These are phyloP conservation scores for Girardinichthys multiradiatus DNA, from an alignment of 2,113 vertebrate genomes.

Conservation along the genomic window DNA sequence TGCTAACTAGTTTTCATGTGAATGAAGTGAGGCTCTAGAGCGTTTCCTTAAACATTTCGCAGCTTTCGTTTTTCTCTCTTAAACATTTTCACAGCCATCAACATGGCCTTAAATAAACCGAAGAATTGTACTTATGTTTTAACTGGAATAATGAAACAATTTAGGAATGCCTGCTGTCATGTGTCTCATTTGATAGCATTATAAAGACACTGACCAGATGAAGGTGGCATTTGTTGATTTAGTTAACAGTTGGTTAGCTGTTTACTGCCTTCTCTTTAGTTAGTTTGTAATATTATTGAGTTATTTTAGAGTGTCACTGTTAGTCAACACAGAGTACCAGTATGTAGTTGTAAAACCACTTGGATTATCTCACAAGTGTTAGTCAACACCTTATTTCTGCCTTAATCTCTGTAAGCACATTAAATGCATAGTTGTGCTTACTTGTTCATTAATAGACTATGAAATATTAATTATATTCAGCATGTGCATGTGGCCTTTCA, in stretches of 20 bases:
- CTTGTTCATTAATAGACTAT: too few relatives aligned
- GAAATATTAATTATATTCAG: too few relatives aligned
- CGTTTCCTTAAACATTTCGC: not conserved
- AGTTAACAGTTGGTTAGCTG: not conserved
- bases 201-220: not conserved
- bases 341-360: slow-evolving; percentile 46
- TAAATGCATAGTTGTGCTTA: not conserved
- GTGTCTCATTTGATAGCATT: slow-evolving; percentile 17
- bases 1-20: slow-evolving; percentile 41
- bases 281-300: not conserved
- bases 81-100: rapidly evolving
- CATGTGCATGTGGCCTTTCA: not conserved
- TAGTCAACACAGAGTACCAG: not conserved
- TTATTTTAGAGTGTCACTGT: not conserved
- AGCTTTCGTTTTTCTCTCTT: not conserved
- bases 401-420: not conserved
- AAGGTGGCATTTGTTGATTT: not conserved
- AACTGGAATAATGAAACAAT: not conserved
- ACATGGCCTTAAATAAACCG: rapidly evolving
- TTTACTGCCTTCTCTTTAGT: not conserved
- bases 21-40: slow-evolving; percentile 12
- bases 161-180: slow-evolving; percentile 17
- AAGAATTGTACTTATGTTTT: not conserved
- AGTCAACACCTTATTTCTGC: slow-evolving; percentile 14
- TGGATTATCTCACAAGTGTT: slow-evolving; percentile 4